Base-by-base conservation (phyloP, 2,797 vertebrate species). In the Neopelma chrysocephalum region DNA sequence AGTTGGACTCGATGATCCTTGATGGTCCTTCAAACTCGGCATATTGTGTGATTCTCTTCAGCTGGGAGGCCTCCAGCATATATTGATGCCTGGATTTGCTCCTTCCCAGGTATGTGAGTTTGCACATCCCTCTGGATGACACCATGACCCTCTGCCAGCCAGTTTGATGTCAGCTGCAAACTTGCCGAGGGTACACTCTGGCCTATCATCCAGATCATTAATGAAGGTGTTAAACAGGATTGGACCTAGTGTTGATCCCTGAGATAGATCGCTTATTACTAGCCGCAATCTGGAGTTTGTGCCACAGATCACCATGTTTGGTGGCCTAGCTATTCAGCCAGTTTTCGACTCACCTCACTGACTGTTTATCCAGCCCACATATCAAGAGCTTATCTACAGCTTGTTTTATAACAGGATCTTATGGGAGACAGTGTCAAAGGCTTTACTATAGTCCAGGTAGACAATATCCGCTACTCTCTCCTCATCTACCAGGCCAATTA, bases 121-220 rank as follows among this genome's bases (percentile, higher is more conserved):
- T 17, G 10, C 13, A 32, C 4, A 54, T 57, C 42, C 32, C n/a
- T 61, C n/a, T 71, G 48, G 15, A 16, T 51, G 29, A 32, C 32
- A 57, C 11, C 12, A 15, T 19, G 38, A 47, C 38, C 0, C 0
- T 31, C 17, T 58, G n/a, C 43, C 18, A 25, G 18, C 43, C 22
- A 45, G 7, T 48, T 45, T 48, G 36, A 15, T 89, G 40, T 58
- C 78, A 54, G 34, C 26, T 68, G 36, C 42, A 65, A 8, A 38
- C 8, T 32, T 31, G 9, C n/a, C 60, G 21, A 57, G 31, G 12
- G 8, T 38, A 32, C 7, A 9, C 5, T 68, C 14, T n/a, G 22
- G 15, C 9, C 9, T 18, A 8, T 81, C 34, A 36, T 53, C 19
- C 42, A 53, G 31, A 34, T 47, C 6, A 19, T 81, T 42, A 80